These are phyloP conservation scores for Galemys pyrenaicus DNA, from an alignment of 2,113 vertebrate species.

Conservation along the genomic window DNA sequence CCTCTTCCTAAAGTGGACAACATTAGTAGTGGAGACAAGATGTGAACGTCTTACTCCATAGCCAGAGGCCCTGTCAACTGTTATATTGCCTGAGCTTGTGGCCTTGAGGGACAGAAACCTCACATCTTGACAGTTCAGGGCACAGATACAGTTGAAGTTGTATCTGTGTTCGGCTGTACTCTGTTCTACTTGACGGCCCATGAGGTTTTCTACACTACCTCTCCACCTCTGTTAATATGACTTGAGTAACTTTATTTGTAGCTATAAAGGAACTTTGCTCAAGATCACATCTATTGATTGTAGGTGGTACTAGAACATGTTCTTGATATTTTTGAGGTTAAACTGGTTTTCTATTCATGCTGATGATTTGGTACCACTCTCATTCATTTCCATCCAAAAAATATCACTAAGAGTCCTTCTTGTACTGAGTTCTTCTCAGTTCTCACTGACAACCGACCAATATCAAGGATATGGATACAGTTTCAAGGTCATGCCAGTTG, in stretches of 20 bases:
- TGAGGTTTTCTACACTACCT: background rate
- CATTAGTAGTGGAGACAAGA: background rate
- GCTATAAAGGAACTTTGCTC: background rate
- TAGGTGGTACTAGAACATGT: background rate
- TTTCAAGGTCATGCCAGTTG: background rate
- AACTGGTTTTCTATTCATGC: background rate
- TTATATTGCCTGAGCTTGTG: background rate
- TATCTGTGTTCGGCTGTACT: background rate
- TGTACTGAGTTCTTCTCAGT: background rate
- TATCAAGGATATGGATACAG: background rate
- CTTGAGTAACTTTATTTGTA: background rate
- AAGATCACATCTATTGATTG: background rate
- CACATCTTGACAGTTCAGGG: too few species aligned
- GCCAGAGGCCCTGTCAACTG: background rate
- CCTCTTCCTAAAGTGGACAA: background rate
- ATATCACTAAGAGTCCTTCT: background rate
- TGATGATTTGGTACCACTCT: background rate
- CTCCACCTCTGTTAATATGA: background rate
- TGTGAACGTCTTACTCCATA: background rate
- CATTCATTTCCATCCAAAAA: background rate
- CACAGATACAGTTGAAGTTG: background rate
- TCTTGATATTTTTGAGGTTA: background rate
- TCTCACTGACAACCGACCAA: background rate
- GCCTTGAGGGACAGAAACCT: background rate
- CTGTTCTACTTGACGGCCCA: background rate